Evolutionary conservation across 2,888 invertebrate genomes (phyloP).

Genomic region (Drosophila siamana): DNA sequence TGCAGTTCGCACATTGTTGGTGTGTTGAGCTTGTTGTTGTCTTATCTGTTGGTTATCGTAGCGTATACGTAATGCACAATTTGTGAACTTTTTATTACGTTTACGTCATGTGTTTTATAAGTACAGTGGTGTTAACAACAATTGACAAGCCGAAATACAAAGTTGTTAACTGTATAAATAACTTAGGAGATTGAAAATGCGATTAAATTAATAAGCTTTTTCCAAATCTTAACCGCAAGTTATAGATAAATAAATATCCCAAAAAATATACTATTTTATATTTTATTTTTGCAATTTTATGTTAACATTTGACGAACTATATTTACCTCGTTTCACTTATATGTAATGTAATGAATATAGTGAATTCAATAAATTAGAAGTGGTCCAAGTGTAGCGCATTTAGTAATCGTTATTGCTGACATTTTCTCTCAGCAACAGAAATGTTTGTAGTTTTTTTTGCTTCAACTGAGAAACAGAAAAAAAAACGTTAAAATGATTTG

Average conservation of each 20-base stretch:
- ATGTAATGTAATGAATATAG: too few relatives aligned
- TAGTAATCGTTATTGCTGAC: slow-evolving; percentile 23
- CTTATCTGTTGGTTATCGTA: slow-evolving; percentile 43
- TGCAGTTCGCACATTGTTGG: slow-evolving; percentile 11
- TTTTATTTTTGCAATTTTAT: too few relatives aligned
- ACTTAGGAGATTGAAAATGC: background rate
- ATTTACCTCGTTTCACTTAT: too few relatives aligned
- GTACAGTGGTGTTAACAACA: slow-evolving; percentile 16
- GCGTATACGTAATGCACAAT: slow-evolving; percentile 60
- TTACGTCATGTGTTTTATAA: slow-evolving; percentile 54
- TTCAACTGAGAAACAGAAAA: slow-evolving; percentile 33
- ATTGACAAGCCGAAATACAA: slow-evolving; percentile 11
- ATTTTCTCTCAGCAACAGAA: slow-evolving; percentile 32
- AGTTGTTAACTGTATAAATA: background rate
- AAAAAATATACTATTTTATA: too few relatives aligned
- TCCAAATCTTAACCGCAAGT: too few relatives aligned
- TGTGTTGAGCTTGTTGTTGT: background rate
- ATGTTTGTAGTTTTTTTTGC: slow-evolving; percentile 53
- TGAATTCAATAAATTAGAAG: too few relatives aligned
- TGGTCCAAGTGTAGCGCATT: slow-evolving; percentile 42
- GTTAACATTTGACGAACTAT: too few relatives aligned
- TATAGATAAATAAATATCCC: too few relatives aligned
- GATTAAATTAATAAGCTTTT: too few relatives aligned
- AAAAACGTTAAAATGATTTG: slow-evolving; percentile 57
- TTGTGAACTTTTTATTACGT: slow-evolving; percentile 44